Base-by-base conservation (phyloP, 1,140 invertebrate genomes). In the Octopus bimaculoides region DNA sequence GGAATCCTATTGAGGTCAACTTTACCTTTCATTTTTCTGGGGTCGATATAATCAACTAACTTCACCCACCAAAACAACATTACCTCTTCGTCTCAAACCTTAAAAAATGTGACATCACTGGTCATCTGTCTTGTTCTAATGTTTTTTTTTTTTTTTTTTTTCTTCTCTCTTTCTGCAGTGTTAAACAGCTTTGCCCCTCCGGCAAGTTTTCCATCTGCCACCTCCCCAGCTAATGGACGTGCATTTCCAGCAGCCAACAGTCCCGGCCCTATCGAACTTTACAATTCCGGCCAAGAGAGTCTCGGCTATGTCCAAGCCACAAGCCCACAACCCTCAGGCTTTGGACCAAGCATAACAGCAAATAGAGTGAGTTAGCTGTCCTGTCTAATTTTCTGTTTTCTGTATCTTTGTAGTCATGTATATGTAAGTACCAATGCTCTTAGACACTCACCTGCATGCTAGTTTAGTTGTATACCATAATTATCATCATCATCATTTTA, bases 231-330 rank as follows among this genome's bases (percentile, higher is more conserved):
- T 85, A 93, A 94, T 85, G 92, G 92, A 87, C 75, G 81, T 75
- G 93, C 92, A n/a, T 96, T 96, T 91, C 95, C 95, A 52, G 93
- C 95, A 52, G 94, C 96, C 82, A 96, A 96, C 89, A 96, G 95
- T 79, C 92, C 92, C 26, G 91, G 91, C 81, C 96, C 78, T 14
- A 94, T 97, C 85, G 96, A 97, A 89, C 95, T 97, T 92, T 97
- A 96, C 92, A 95, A 93, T 91, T 94, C 94, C 86, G 93, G 91
- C 86, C 94, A 89, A 81, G 94, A 96, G 89, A 93, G 94, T 90
- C 95, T 96, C 77, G 95, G 95, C 88, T 97, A 97, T 90, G 95
- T 97, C 87, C 96, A 97, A 91, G 95, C 96, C 85, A 95, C 95
- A 86, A 96, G 95, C 91, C 96, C 96, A 84, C 96, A 97, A 90